Percentiles rank a stretch among this genome's conserved stretches.
phyloP scores from a whole-genome alignment of 2,113 vertebrate species.

The Donacobius atricapilla region DNA sequence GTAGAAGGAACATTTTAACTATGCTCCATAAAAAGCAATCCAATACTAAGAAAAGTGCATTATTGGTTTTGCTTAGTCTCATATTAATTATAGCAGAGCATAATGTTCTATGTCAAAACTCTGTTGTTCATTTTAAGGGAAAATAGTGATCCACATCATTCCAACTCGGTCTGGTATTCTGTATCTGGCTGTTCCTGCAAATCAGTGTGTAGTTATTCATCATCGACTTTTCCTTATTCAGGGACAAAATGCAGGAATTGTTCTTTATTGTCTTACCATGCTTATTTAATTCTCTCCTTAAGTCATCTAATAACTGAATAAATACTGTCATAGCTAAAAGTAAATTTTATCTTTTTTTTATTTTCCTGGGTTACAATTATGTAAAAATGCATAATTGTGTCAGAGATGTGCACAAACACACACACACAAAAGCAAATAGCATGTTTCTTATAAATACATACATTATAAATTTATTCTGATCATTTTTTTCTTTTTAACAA shows the following conservation, averaged over 20 bases:
- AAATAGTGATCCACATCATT: not conserved
- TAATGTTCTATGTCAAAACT: not conserved
- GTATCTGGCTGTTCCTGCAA: constrained; percentile 23
- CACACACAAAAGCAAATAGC: not conserved
- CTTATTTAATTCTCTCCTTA: constrained; percentile 57
- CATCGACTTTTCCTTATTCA: constrained; percentile 20
- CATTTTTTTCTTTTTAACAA: not conserved
- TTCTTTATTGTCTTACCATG: constrained; percentile 28
- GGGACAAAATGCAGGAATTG: constrained; percentile 28
- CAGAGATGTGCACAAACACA: not conserved
- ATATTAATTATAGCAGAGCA: not conserved
- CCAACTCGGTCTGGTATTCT: not conserved
- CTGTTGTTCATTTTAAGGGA: not conserved
- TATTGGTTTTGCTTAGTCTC: not conserved
- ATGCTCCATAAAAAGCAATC: not conserved
- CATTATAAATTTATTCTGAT: not conserved
- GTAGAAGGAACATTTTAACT: not conserved
- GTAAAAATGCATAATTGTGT: not conserved
- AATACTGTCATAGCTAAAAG: constrained; percentile 5
- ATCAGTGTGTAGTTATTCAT: constrained; percentile 32
- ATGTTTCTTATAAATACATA: not conserved
- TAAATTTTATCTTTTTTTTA: not conserved
- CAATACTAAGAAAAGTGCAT: not conserved
- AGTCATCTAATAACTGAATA: constrained; percentile 41
- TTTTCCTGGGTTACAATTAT: not conserved